phyloP scores from a whole-genome alignment of 2,797 vertebrate genomes.

The Spheniscus humboldti region DNA sequence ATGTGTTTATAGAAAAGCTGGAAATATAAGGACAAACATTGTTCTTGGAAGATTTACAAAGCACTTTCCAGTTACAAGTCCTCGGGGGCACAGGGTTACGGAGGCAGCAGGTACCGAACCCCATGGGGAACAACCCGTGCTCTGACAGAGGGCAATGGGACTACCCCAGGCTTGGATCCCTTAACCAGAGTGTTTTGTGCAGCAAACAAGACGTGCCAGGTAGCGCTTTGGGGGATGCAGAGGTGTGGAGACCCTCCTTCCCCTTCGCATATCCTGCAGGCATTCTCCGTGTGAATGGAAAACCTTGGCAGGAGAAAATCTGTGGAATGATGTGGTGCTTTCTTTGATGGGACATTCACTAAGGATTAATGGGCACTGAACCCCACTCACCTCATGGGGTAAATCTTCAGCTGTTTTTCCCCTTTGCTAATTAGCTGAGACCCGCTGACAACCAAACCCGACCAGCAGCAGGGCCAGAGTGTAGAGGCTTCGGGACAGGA shows the following conservation, averaged over 20 bases:
- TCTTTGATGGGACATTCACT: background rate
- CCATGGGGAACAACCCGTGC: background rate
- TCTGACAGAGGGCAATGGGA: background rate
- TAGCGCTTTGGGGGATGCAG: too few relatives aligned
- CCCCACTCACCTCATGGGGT: fast-evolving
- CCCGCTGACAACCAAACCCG: background rate
- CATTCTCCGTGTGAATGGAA: background rate
- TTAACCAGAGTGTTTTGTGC: background rate
- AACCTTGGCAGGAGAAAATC: too few relatives aligned
- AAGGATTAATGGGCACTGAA: background rate
- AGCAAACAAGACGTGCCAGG: background rate
- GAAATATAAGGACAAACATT: background rate
- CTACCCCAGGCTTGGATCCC: too few relatives aligned
- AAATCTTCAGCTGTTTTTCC: background rate
- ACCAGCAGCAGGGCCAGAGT: background rate
- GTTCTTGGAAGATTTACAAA: background rate
- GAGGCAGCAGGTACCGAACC: background rate
- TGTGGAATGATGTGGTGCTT: background rate
- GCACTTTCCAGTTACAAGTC: background rate
- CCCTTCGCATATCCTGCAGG: background rate
- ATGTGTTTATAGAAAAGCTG: background rate
- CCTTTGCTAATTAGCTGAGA: background rate
- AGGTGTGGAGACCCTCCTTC: background rate
- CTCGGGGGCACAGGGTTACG: fast-evolving
- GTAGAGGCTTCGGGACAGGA: background rate